Evolutionary conservation across 2,113 vertebrate species (phyloP).

Genomic region (Pardalotus punctatus): DNA sequence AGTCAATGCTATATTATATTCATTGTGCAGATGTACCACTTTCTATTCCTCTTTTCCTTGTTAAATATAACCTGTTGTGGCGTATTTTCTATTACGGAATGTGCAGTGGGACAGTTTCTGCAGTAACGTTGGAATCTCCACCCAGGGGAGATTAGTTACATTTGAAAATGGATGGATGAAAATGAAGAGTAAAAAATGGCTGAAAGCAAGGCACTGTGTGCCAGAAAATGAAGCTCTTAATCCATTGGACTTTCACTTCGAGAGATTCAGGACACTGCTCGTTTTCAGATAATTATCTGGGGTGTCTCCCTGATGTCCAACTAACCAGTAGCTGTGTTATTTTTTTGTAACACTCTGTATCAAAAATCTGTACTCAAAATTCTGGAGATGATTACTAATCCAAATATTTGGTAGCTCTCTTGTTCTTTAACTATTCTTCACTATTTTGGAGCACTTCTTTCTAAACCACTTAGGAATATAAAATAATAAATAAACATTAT

Average conservation of each 20-base stretch:
- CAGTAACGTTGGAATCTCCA: conserved; percentile 1
- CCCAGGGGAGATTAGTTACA: not conserved
- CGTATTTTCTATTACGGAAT: not conserved
- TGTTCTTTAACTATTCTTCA: not conserved
- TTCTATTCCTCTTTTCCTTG: conserved; percentile 43
- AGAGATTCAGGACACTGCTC: not conserved
- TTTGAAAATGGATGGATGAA: not conserved
- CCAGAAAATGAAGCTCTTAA: not conserved
- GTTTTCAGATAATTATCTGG: not conserved
- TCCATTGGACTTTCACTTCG: not conserved
- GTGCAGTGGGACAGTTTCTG: not conserved
- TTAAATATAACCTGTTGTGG: conserved; percentile 43
- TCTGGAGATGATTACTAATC: not conserved
- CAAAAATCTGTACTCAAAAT: not conserved
- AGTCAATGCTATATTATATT: conserved; percentile 45
- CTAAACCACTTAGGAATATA: not conserved
- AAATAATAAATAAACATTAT: not conserved
- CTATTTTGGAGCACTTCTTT: not conserved
- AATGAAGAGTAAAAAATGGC: not conserved
- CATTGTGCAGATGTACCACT: conserved; percentile 52
- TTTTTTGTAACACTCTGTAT: not conserved
- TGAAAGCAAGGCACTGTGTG: not conserved
- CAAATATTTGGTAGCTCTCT: not conserved
- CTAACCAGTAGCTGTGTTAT: not conserved
- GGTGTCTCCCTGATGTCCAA: not conserved